phyloP scores from a whole-genome alignment of 2,113 vertebrate species.

The Junco hyemalis region DNA sequence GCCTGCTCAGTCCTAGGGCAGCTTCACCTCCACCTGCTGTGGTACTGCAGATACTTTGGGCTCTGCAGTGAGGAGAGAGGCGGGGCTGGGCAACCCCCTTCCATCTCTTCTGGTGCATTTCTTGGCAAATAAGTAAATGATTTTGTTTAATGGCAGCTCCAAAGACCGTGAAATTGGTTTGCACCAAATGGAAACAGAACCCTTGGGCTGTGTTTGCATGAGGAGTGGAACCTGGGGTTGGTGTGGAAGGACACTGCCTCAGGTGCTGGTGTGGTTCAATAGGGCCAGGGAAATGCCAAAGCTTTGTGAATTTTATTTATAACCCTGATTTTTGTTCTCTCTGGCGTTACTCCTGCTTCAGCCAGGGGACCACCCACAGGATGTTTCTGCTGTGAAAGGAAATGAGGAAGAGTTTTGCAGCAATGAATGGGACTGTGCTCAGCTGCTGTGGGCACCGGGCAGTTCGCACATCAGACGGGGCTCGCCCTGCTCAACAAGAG shows the following conservation, averaged over 20 bases:
- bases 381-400: background rate
- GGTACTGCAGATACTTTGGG: background rate
- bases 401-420: background rate
- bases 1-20: background rate
- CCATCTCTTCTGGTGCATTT: background rate
- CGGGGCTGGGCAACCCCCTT: background rate
- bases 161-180: background rate
- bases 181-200: background rate
- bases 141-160: background rate
- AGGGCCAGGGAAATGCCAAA: background rate
- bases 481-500: background rate
- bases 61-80: background rate
- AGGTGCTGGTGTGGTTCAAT: background rate
- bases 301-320: background rate
- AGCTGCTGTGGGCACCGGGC: accelerated
- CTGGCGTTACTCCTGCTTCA: background rate
- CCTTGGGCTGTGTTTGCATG: background rate
- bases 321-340: background rate
- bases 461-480: background rate
- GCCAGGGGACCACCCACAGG: background rate
- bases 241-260: background rate
- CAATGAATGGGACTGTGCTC: background rate
- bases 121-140: background rate
- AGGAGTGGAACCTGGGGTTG: background rate
- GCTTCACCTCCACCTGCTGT: background rate